Conservation (phyloP, 2,888 invertebrate species). For the Drosophila parthenogenetica region DNA sequence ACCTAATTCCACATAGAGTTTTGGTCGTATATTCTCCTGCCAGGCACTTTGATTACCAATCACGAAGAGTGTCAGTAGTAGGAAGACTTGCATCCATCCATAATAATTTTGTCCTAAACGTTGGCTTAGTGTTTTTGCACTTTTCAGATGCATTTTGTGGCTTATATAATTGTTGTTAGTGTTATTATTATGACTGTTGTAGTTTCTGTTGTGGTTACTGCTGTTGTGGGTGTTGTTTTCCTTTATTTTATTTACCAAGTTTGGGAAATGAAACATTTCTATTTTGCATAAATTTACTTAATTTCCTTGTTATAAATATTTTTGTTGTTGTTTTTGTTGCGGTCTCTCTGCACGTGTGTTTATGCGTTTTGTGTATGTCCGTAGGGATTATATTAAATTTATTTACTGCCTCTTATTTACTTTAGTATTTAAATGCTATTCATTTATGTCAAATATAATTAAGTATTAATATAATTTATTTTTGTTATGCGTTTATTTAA, state of each 20-base stretch:
- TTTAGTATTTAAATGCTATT: constrained; percentile 58
- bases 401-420: constrained; percentile 62
- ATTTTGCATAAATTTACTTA: constrained; percentile 66
- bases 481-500: constrained; percentile 40
- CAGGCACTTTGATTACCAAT: constrained; percentile 88
- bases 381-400: constrained; percentile 51
- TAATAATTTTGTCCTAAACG: constrained; percentile 49
- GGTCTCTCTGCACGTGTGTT: constrained; percentile 25
- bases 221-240: constrained; percentile 40
- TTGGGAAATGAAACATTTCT: constrained; percentile 69
- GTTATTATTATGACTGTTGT: constrained; percentile 10
- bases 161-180: constrained; percentile 43
- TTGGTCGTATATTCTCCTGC: constrained; percentile 96
- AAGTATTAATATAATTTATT: constrained; percentile 28
- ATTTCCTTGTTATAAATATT: constrained; percentile 45
- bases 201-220: constrained; percentile 28
- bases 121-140: constrained; percentile 62
- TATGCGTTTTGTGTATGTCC: constrained; percentile 20
- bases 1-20: constrained; percentile 97
- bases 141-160: constrained; percentile 58
- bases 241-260: constrained; percentile 58
- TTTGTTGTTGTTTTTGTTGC: constrained; percentile 42
- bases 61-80: constrained; percentile 84
- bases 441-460: constrained; percentile 55
- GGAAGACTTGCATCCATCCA: constrained; percentile 82